phyloP scores from a whole-genome alignment of 1,140 invertebrate genomes.

The Cataglyphis hispanica region DNA sequence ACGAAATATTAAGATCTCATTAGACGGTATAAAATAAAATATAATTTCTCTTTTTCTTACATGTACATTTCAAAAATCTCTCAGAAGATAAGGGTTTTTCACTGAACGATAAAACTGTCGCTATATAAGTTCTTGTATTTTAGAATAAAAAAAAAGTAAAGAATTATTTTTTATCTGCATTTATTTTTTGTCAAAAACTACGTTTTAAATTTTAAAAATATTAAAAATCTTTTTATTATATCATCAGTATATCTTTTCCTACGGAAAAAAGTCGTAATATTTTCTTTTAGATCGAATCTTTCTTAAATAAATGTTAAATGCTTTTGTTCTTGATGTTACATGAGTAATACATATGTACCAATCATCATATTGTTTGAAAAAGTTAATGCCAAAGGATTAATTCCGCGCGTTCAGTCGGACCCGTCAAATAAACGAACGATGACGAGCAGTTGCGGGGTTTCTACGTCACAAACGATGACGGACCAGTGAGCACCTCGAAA shows the following conservation, averaged over 20 bases:
- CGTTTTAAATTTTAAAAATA: too few relatives aligned
- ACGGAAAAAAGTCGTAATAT: neutral
- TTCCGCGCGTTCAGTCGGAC: constrained; percentile 41
- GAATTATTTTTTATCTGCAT: neutral
- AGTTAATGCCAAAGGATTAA: constrained; percentile 34
- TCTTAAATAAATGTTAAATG: neutral
- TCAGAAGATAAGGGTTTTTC: neutral
- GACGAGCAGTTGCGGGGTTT: constrained; percentile 62
- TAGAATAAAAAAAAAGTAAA: neutral
- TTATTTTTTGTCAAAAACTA: neutral
- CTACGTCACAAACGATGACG: constrained; percentile 59
- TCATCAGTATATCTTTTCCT: too few relatives aligned
- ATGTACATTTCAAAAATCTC: neutral
- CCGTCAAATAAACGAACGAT: constrained; percentile 58
- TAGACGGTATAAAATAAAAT: neutral
- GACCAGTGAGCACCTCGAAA: constrained; percentile 57
- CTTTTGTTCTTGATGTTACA: neutral
- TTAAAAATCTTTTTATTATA: too few relatives aligned
- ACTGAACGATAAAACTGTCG: neutral
- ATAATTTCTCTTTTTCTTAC: neutral
- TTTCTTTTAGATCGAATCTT: neutral
- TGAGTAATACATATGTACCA: neutral
- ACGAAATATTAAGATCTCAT: neutral
- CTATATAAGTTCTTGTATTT: neutral
- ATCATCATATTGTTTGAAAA: neutral